A percentile compares a stretch with the other conserved stretches of the same genome.
Conservation (phyloP, 2,113 vertebrate genomes). For the Scytalopus superciliaris region DNA sequence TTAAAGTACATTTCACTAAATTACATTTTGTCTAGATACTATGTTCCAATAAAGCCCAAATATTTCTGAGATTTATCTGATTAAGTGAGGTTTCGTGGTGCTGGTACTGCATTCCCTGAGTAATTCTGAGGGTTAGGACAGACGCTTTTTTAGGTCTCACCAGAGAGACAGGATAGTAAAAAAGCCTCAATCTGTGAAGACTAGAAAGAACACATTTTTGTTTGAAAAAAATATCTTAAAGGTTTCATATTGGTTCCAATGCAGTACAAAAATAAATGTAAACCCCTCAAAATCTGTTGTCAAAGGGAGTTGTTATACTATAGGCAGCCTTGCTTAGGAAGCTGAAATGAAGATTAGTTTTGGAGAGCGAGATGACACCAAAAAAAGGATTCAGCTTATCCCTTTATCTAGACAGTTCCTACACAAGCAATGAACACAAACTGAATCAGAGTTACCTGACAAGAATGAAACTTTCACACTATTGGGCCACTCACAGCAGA, state of each 20-base stretch:
- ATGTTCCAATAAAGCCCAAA: neutral
- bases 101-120: neutral
- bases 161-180: neutral
- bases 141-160: neutral
- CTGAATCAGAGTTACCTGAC: neutral
- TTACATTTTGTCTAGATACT: conserved; percentile 14
- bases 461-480: neutral
- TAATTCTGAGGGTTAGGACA: neutral
- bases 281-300: neutral
- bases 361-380: neutral
- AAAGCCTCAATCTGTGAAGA: neutral
- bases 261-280: neutral
- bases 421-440: neutral
- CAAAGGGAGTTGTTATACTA: neutral
- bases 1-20: conserved; percentile 8
- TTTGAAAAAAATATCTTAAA: neutral
- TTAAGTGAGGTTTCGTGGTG: conserved; percentile 9
- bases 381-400: neutral
- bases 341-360: neutral
- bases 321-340: neutral
- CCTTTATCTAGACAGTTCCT: neutral
- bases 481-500: neutral
- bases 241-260: neutral
- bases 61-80: conserved; percentile 39
- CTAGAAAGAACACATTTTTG: neutral